Percentiles rank a stretch among this genome's conserved stretches.
phyloP scores from a whole-genome alignment of 2,888 invertebrate genomes.

The Sepioteuthis lessoniana region DNA sequence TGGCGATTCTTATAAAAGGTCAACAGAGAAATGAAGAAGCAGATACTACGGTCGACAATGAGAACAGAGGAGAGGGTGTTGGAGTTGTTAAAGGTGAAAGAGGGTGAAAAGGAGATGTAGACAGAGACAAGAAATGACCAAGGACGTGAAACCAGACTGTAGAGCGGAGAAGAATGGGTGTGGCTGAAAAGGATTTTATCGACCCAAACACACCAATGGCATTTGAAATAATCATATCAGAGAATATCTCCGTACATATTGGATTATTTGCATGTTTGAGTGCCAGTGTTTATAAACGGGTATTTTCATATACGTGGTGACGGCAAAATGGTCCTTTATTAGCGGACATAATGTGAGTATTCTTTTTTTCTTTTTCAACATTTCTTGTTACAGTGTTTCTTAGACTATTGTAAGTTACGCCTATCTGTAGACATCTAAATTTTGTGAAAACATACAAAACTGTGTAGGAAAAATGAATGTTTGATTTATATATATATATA shows the following conservation, averaged over 20 bases:
- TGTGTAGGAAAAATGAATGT: too few species aligned
- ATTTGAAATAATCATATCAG: not conserved
- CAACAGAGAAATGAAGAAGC: not conserved
- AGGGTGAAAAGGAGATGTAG: not conserved
- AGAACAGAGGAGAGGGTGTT: not conserved
- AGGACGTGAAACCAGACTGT: not conserved
- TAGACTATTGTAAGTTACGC: too few species aligned
- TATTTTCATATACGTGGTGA: not conserved
- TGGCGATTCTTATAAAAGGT: not conserved
- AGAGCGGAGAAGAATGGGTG: not conserved
- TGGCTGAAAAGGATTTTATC: not conserved
- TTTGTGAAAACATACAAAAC: too few species aligned
- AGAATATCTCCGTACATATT: not conserved
- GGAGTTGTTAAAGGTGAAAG: too few species aligned
- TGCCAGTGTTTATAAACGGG: not conserved
- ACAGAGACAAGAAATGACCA: not conserved
- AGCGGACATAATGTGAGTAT: too few species aligned
- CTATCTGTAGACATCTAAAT: too few species aligned
- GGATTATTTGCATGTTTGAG: not conserved
- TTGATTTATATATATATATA: too few species aligned
- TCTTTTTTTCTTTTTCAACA: too few species aligned
- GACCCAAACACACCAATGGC: not conserved
- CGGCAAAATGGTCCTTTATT: too few species aligned
- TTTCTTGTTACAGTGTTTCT: too few species aligned
- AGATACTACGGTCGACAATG: not conserved